Base-by-base conservation (phyloP, 2,797 vertebrate genomes). In the Dermochelys coriacea region DNA sequence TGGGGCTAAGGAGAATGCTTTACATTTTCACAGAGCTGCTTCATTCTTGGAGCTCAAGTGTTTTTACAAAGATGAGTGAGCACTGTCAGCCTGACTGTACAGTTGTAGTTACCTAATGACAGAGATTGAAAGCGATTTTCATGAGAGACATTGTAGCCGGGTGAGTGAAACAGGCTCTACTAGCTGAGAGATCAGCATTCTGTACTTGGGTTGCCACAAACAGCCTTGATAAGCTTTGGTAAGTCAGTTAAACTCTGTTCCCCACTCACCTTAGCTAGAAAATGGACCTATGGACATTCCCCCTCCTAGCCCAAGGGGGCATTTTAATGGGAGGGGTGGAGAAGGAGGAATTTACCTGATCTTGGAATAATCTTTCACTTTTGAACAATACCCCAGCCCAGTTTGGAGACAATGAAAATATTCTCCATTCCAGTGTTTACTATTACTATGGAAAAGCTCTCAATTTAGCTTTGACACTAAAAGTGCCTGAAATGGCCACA, bases 1-100 rank as follows among this genome's bases (percentile, higher is more conserved):
- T 11, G 5, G 18, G 45, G 68, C 78, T 84, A 85, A 93, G 91
- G 90, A 84, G 59, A 78, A 85, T 75, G 90, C 59, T 82, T 93
- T 29, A 47, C 15, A 81, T 90, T 90, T 89, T 25, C 49, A 49
- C 29, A 91, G 82, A 93, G 50, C 54, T 85, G 45, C 47, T 92
- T 85, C 77, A 88, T 86, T 68, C 51, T 59, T 78, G 6, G 78
- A 81, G 37, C 82, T 95, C 64, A 80, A 94, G 89, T 88, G 88
- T 80, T 90, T 90, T 94, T 93, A 78, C 23, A 55, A 52, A 55
- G 78, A 54, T 61, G 54, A 95, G 54, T 82, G 79, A 90, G 81
- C 75, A 37, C 83, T 92, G 87, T 37, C 64, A 80, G 25, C 83
- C 77, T 85, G 82, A 93, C 27, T 77, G 80, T 96, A 86, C 3